phyloP scores from a whole-genome alignment of 2,797 vertebrate species.

The Fistularia commersonii region DNA sequence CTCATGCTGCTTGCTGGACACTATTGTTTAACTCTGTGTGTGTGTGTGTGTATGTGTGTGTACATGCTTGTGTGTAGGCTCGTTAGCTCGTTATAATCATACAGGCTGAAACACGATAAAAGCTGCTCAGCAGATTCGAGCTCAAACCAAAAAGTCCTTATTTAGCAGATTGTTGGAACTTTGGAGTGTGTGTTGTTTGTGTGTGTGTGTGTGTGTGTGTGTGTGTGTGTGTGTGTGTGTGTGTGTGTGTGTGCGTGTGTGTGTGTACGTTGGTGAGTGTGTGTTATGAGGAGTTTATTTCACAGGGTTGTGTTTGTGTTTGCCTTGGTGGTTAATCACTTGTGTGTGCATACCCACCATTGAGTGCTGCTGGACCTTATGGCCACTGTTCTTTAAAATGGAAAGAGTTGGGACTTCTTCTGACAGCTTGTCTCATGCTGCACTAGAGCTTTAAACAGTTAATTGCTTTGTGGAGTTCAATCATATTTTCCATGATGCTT shows the following conservation, averaged over 20 bases:
- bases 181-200: constrained; percentile 9
- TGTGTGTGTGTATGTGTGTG: constrained; percentile 10
- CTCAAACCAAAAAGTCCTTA: constrained; percentile 46
- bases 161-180: constrained; percentile 19
- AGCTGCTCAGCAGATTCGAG: constrained; percentile 48
- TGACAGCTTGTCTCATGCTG: too few species aligned
- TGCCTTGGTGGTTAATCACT: constrained; percentile 34
- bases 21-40: constrained; percentile 15
- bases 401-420: too few species aligned
- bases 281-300: constrained; percentile 51
- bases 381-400: too few species aligned
- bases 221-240: constrained; percentile 24
- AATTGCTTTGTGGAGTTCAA: constrained; percentile 7
- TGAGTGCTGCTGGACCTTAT: too few species aligned
- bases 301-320: constrained; percentile 45
- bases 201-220: constrained; percentile 24
- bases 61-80: constrained; percentile 16
- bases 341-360: constrained; percentile 6
- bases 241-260: constrained; percentile 12
- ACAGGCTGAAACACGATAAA: constrained; percentile 69
- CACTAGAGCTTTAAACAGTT: background rate
- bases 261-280: constrained; percentile 10
- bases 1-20: background rate
- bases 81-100: constrained; percentile 36
- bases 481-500: constrained; percentile 50